phyloP scores from a whole-genome alignment of 2,797 vertebrate species.

The Taenioides sp. region DNA sequence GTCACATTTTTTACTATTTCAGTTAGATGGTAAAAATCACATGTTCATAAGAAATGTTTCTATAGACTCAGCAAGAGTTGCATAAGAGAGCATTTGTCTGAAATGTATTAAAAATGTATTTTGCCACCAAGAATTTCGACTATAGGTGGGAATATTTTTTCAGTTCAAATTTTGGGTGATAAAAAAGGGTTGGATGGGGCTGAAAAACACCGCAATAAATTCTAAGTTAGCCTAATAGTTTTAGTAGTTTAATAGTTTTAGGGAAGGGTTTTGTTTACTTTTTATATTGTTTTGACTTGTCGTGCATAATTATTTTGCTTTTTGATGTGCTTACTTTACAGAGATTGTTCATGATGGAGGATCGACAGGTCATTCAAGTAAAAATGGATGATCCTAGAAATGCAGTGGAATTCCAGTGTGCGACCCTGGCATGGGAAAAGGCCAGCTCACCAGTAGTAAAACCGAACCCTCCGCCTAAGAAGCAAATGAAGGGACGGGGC shows the following conservation, averaged over 20 bases:
- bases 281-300: not conserved
- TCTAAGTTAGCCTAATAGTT: not conserved
- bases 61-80: constrained; percentile 29
- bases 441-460: constrained; percentile 42
- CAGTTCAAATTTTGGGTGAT: not conserved
- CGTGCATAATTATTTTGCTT: not conserved
- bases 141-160: not conserved
- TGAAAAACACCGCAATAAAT: not conserved
- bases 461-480: constrained; percentile 40
- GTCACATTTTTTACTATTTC: constrained; percentile 44
- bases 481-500: constrained; percentile 48
- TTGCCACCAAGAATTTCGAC: too few relatives aligned
- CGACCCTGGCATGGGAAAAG: constrained; percentile 81
- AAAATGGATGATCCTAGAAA: constrained; percentile 73
- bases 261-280: not conserved
- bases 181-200: not conserved
- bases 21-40: constrained; percentile 45
- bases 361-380: constrained; percentile 64
- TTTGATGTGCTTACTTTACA: constrained; percentile 45
- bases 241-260: too few relatives aligned
- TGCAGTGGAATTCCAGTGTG: constrained; percentile 76
- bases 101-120: constrained; percentile 2
- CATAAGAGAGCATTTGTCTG: constrained; percentile 39
- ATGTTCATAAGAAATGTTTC: constrained; percentile 48
- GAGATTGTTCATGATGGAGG: constrained; percentile 82